Percentiles rank a stretch among this genome's conserved stretches.
phyloP scores from a whole-genome alignment of 2,797 vertebrate genomes.

The Notoglanidium macrostoma region DNA sequence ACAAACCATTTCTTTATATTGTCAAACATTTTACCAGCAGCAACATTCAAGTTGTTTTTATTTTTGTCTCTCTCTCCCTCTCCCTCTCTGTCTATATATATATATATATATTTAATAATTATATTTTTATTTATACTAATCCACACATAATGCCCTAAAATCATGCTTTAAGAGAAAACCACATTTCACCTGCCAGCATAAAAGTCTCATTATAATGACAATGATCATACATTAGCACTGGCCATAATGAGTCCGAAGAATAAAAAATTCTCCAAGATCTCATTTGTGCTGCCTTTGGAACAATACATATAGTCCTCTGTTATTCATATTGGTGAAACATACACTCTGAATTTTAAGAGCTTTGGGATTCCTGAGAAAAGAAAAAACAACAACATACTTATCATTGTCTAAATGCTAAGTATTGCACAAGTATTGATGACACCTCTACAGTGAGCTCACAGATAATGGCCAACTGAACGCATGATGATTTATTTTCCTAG shows the following conservation, averaged over 20 bases:
- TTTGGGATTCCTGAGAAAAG: slow-evolving; percentile 50
- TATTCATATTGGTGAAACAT: slow-evolving; percentile 10
- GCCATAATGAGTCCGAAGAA: slow-evolving; percentile 23
- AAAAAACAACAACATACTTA: not conserved
- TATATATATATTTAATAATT: slow-evolving; percentile 29
- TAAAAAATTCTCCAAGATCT: slow-evolving; percentile 41
- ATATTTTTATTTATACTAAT: slow-evolving; percentile 44
- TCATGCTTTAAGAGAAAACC: slow-evolving; percentile 3
- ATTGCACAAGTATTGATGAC: slow-evolving; percentile 38
- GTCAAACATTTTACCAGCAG: not conserved
- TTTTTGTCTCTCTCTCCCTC: slow-evolving; percentile 10
- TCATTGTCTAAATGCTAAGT: slow-evolving; percentile 34
- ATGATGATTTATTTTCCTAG: not conserved
- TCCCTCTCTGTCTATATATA: too few species aligned
- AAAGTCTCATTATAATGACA: slow-evolving; percentile 9
- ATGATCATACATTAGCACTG: slow-evolving; percentile 17
- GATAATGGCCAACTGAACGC: not conserved
- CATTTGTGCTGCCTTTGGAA: slow-evolving; percentile 51
- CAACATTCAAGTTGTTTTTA: not conserved
- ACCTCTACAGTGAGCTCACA: slow-evolving; percentile 10
- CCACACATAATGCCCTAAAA: slow-evolving; percentile 47
- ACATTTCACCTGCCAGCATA: slow-evolving; percentile 1
- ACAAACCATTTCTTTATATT: slow-evolving; percentile 16
- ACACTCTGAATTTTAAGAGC: not conserved
- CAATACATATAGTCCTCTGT: not conserved